Conservation (phyloP, 2,888 invertebrate genomes). For the Euphydryas editha region DNA sequence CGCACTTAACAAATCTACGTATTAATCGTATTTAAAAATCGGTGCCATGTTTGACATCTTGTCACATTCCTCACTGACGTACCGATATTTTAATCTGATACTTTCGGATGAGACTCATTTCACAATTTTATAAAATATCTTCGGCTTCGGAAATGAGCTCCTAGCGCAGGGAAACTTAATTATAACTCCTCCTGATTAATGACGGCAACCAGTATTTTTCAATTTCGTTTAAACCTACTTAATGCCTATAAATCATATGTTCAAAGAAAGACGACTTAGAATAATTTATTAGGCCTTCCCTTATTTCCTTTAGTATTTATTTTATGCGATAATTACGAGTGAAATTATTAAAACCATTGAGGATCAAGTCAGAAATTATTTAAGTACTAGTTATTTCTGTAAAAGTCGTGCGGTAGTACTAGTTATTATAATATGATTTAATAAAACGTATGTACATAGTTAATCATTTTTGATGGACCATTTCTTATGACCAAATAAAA, state of each 20-base stretch:
- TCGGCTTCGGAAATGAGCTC: constrained; percentile 43
- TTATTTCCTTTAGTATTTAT: constrained; percentile 8
- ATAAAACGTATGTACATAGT: neutral
- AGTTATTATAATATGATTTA: no score
- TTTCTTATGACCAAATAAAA: constrained; percentile 29
- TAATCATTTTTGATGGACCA: constrained; percentile 20
- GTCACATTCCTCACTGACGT: constrained; percentile 36
- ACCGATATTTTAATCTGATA: constrained; percentile 34
- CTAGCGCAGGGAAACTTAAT: constrained; percentile 53
- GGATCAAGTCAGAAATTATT: neutral
- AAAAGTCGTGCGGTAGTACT: no score
- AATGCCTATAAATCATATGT: constrained; percentile 23
- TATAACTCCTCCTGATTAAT: constrained; percentile 50
- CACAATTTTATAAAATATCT: constrained; percentile 36
- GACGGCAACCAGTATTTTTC: constrained; percentile 51
- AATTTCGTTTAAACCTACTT: constrained; percentile 38
- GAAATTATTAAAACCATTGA: neutral
- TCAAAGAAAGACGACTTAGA: constrained; percentile 18
- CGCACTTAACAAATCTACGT: constrained; percentile 11
- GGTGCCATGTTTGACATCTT: constrained; percentile 47
- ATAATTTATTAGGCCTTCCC: constrained; percentile 17
- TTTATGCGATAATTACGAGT: neutral
- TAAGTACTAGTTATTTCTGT: neutral
- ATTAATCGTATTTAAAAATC: constrained; percentile 39
- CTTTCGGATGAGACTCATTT: constrained; percentile 31